Evolutionary conservation across 2,888 invertebrate genomes (phyloP).

Genomic region (Pseudeuparius sepicola): DNA sequence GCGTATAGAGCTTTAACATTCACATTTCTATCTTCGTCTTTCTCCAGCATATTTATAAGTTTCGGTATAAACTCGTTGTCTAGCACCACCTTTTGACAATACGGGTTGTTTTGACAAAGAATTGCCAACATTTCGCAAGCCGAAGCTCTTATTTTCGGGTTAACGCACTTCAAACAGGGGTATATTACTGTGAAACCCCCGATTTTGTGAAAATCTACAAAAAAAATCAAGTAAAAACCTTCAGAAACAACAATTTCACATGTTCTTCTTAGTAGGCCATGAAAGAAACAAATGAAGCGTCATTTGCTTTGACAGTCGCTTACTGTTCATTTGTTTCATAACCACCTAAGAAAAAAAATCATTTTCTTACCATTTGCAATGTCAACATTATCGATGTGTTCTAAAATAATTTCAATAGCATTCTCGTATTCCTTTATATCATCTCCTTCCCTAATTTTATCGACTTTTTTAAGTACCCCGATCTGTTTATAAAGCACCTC

Average conservation of each 20-base stretch:
- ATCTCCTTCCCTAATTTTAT: constrained; percentile 40
- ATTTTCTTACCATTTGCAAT: constrained; percentile 57
- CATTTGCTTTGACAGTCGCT: too few species aligned
- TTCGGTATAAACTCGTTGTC: constrained; percentile 54
- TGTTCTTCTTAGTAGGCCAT: too few species aligned
- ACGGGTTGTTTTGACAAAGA: constrained; percentile 77
- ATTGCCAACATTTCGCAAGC: constrained; percentile 65
- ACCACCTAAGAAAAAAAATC: too few species aligned
- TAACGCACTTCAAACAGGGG: constrained; percentile 52
- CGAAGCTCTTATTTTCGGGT: constrained; percentile 50
- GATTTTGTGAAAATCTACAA: constrained; percentile 70
- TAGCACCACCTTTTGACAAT: constrained; percentile 63
- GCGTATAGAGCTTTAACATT: constrained; percentile 66
- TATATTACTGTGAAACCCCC: constrained; percentile 70
- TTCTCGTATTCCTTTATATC: constrained; percentile 47
- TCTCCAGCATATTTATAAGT: constrained; percentile 49
- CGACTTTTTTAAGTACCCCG: constrained; percentile 44
- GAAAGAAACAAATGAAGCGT: too few species aligned
- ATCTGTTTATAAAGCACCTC: constrained; percentile 56
- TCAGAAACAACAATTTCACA: too few species aligned
- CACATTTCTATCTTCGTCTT: constrained; percentile 47
- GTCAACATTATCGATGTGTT: constrained; percentile 66
- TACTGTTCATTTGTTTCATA: too few species aligned
- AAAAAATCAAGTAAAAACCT: constrained; percentile 3
- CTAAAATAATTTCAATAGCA: constrained; percentile 59